Conservation (phyloP, 2,888 invertebrate genomes). For the Poecilus cupreus region DNA sequence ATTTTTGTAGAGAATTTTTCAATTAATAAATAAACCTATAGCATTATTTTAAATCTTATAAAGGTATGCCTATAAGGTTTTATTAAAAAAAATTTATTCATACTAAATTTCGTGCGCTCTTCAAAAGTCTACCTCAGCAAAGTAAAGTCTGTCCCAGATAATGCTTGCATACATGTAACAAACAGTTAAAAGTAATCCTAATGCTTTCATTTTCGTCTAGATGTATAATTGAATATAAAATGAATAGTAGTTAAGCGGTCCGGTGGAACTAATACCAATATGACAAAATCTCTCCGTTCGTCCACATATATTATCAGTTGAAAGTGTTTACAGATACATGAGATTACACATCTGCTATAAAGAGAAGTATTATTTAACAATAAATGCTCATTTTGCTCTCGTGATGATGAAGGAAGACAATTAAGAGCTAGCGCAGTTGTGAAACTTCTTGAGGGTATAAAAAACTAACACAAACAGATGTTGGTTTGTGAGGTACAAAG, state of each 20-base stretch:
- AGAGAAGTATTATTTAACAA: slow-evolving; percentile 18
- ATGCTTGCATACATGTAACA: too few species aligned
- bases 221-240: neutral
- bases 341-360: neutral
- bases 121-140: too few species aligned
- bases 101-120: too few species aligned
- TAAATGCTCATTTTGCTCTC: neutral
- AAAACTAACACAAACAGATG: slow-evolving; percentile 4
- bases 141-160: too few species aligned
- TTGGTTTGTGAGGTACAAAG: neutral
- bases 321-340: slow-evolving; percentile 6
- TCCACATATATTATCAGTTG: slow-evolving; percentile 3
- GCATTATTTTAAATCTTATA: too few species aligned
- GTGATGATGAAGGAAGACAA: slow-evolving; percentile 38
- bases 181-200: neutral
- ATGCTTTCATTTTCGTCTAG: neutral
- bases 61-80: too few species aligned
- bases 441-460: slow-evolving; percentile 16
- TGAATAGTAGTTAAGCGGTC: neutral
- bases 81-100: too few species aligned
- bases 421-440: neutral
- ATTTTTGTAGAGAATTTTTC: too few species aligned
- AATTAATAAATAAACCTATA: too few species aligned
- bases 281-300: slow-evolving; percentile 11
- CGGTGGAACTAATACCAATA: slow-evolving; percentile 14